These are phyloP conservation scores for Anthoscopus minutus DNA, from an alignment of 2,113 vertebrate genomes.

Conservation along the genomic window DNA sequence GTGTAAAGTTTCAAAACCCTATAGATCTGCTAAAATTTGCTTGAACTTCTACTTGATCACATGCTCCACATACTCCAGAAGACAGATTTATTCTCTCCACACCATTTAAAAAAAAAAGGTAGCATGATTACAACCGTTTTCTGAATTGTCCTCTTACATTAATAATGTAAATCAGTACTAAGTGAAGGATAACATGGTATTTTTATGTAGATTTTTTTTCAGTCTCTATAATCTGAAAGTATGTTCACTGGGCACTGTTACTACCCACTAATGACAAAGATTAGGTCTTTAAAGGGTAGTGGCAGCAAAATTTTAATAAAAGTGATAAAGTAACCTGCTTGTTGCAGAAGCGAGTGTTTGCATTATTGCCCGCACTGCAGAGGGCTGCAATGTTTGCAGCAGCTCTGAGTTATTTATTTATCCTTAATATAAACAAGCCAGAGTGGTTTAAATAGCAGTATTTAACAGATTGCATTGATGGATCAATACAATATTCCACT, in stretches of 20 bases:
- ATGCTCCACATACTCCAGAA: background rate
- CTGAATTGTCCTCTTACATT: background rate
- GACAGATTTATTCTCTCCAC: background rate
- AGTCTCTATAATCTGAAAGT: background rate
- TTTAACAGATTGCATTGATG: background rate
- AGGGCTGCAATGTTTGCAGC: background rate
- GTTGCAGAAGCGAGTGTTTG: background rate
- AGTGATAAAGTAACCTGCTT: background rate
- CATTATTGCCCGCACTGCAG: background rate
- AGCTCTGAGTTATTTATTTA: background rate
- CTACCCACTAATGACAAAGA: background rate
- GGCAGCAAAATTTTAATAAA: slow-evolving; percentile 9
- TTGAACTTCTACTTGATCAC: background rate
- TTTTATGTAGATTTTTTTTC: background rate
- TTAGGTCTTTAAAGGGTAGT: background rate
- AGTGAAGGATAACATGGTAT: background rate
- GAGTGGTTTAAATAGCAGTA: background rate
- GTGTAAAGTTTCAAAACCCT: background rate
- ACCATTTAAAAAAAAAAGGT: background rate
- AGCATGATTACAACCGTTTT: background rate
- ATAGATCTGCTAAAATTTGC: background rate
- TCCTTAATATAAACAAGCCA: background rate
- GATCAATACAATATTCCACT: background rate
- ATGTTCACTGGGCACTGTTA: background rate
- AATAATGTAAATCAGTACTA: background rate